Base-by-base conservation (phyloP, 2,113 vertebrate genomes). In the Nothocercus nigrocapillus region DNA sequence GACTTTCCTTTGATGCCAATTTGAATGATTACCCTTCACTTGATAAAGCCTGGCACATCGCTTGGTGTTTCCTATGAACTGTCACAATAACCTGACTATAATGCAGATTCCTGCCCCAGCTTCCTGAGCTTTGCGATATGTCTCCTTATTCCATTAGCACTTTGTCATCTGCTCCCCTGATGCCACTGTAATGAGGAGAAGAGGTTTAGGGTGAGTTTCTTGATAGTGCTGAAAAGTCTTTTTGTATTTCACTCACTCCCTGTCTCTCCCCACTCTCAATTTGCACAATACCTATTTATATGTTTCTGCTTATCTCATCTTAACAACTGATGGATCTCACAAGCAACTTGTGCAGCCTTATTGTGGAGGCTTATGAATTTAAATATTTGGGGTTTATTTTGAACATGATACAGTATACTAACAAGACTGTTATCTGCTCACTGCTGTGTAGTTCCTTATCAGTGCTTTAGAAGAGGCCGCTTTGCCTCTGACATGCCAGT, bases 101-200 rank as follows among this genome's bases (percentile, higher is more conserved):
- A 88, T 63, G 67, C 75, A 76, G 47, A 92, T 92, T 73, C 70
- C 93, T 76, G 78, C 69, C 45, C 69, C 56, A 42, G 58, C 82
- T 78, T 96, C 80, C 80, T 58, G 70, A 90, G 62, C 19, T 89
- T 93, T 88, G 66, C 89, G 93, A 58, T 94, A 63, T 40, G 67
- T 63, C 51, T 88, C 27, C 82, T 93, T 74, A 76, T 82, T 95
- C 84, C 79, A 88, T 95, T 95, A 95, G 72, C 84, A 88, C 68
- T 91, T 93, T 93, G 89, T 94, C 94, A 68, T 68, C 72, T 91
- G 28, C 53, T 85, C 81, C 62, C 76, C 56, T 83, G 78, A 47
- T 94, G 85, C 49, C 84, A 51, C 56, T 82, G 61, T 66, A 81
- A 76, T 13, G 30, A 1, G 5, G 66, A 93, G 45, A 40, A 77